Percentiles rank a stretch among this genome's conserved stretches.
Evolutionary conservation across 2,888 invertebrate genomes (phyloP).

Genomic region (Dasysyrphus albostriatus): DNA sequence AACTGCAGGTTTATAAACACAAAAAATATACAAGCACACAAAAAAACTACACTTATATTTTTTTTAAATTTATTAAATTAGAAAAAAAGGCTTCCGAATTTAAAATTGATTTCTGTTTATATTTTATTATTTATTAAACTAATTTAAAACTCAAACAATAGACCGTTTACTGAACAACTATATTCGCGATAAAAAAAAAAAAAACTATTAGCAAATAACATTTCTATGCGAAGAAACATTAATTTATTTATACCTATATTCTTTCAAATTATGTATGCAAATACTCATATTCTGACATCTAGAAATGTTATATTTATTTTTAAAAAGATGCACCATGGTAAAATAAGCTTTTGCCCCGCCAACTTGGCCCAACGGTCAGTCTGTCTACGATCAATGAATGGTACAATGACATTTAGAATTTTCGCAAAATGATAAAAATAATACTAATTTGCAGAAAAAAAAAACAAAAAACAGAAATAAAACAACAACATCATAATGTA

Average conservation of each 20-base stretch:
- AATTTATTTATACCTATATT: background rate
- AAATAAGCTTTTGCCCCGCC: conserved; percentile 12
- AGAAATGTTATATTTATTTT: conserved; percentile 36
- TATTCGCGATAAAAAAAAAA: background rate
- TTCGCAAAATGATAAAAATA: conserved; percentile 46
- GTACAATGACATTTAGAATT: conserved; percentile 64
- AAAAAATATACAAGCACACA: background rate
- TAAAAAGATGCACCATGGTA: conserved; percentile 39
- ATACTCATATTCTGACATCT: conserved; percentile 14
- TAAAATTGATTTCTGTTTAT: background rate
- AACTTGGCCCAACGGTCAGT: conserved; percentile 16
- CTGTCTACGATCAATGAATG: conserved; percentile 29
- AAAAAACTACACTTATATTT: background rate
- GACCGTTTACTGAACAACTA: background rate
- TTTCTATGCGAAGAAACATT: conserved; percentile 1
- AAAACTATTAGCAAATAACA: background rate
- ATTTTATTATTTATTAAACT: background rate
- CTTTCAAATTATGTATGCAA: background rate
- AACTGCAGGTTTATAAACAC: background rate
- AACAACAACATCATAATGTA: conserved; percentile 31
- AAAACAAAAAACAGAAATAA: background rate
- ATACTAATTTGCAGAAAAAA: conserved; percentile 16
- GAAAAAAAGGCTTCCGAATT: background rate
- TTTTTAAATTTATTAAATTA: background rate
- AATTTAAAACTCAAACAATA: background rate